Conservation (phyloP, 2,113 vertebrate genomes). For the Leiothrix lutea region DNA sequence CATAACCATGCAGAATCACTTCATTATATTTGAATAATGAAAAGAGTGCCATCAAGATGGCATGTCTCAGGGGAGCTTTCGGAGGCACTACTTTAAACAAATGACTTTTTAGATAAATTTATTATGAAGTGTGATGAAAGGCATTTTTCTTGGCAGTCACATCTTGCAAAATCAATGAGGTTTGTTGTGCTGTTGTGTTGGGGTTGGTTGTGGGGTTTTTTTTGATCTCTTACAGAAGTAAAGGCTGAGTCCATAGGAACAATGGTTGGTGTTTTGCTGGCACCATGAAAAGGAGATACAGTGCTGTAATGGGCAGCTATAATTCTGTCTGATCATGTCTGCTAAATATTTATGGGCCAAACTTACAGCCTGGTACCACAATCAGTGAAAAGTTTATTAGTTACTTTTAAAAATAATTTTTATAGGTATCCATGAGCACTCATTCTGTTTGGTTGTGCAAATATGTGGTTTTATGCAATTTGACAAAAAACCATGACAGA, state of each 20-base stretch:
- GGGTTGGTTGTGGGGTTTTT: neutral
- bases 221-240: neutral
- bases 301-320: neutral
- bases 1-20: constrained; percentile 60
- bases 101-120: constrained; percentile 64
- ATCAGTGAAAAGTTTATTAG: neutral
- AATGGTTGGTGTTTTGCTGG: neutral
- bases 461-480: neutral
- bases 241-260: neutral
- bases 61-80: constrained; percentile 48
- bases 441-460: neutral
- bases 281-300: neutral
- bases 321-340: neutral
- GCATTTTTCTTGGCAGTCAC: constrained; percentile 41
- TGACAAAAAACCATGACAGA: rapidly evolving
- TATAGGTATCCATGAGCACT: neutral
- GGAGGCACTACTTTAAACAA: constrained; percentile 58
- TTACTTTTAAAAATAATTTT: neutral
- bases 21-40: constrained; percentile 70
- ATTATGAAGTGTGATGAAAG: constrained; percentile 55
- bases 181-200: neutral
- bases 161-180: neutral
- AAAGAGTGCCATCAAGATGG: constrained; percentile 58
- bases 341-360: neutral
- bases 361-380: neutral